Evolutionary conservation across 92 coral and sea anemone species (phyloP), one percentile per base, ranked within the genome.

Genomic region (Metridium senile): DNA sequence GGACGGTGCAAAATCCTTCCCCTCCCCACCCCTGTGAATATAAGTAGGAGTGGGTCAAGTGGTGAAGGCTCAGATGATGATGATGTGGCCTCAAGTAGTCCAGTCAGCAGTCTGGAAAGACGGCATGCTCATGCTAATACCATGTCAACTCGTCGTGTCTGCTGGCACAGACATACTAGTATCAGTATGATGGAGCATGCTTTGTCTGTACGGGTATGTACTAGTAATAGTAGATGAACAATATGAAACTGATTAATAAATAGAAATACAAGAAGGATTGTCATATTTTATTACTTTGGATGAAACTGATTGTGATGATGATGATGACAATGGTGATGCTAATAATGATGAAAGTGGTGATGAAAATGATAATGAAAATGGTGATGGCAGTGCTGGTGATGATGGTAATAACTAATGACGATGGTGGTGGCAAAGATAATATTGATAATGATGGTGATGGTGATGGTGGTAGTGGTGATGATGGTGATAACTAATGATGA

Each of bases 81-180:
- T 26, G 82, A 81, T 58, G 65, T 81, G 53, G 59, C 9, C 16
- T 72, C 86, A 1, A 83, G 90, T 31, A 86, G 89, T 65, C 94
- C 97, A 1, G 87, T 87, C 45, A 87, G 98, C 10, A 91, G 95
- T 52, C 83, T 96, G 62, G 99, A 96, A 47, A 87, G 91, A 75
- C 88, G 99, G 81, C 97, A 96, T 64, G 99, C 99, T n/a, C 94
- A 93, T 77, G 87, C 91, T 47, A 97, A 93, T 58, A 96, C 99
- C 28, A 96, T 96, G 99, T 96, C 99, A 29, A 96, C 99, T 18
- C 88, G 99, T 16, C 82, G 97, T 33, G 98, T 96, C 26, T 96
- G 99, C 77, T 92, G 99, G 99, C 98, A 96, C 75, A 87, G 99
- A 79, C 93, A 96, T 87, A 96, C 99, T 13, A 96, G 99, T 56